A percentile compares a stretch with the other conserved stretches of the same genome.
Evolutionary conservation across 1,140 invertebrate species (phyloP).

Genomic region (Meloidogyne exigua): DNA sequence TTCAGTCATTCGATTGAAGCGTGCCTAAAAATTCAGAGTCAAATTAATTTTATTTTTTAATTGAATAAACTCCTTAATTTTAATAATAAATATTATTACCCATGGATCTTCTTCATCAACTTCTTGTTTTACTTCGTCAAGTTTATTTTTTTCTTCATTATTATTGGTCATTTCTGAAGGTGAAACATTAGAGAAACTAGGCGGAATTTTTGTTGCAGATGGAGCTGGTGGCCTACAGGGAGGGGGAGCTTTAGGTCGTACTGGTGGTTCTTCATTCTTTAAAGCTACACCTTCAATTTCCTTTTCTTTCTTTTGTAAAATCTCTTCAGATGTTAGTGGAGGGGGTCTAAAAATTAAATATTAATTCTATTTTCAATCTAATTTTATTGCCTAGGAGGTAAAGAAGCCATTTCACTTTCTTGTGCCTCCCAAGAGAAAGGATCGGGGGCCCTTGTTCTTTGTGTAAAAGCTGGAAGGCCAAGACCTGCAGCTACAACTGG

Average conservation of each 20-base stretch:
- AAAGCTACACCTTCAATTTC: not conserved
- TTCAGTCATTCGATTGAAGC: constrained; percentile 61
- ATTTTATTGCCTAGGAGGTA: constrained; percentile 12
- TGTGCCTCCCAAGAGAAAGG: constrained; percentile 59
- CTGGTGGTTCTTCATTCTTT: not conserved
- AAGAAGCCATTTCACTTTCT: constrained; percentile 31
- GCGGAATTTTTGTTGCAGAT: constrained; percentile 31
- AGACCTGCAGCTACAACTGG: not conserved
- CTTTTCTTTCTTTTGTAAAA: not conserved
- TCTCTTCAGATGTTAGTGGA: constrained; percentile 17
- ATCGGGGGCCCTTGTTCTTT: constrained; percentile 41
- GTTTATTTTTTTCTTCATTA: constrained; percentile 16
- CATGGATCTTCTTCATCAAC: constrained; percentile 61
- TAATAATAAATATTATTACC: too few relatives aligned
- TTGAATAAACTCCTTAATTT: too few relatives aligned
- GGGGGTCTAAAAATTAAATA: not conserved
- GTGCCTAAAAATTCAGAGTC: too few relatives aligned
- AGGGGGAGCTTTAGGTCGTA: constrained; percentile 33
- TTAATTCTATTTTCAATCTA: not conserved
- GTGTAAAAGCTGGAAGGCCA: constrained; percentile 34
- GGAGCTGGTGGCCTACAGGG: constrained; percentile 49
- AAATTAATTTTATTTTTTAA: too few relatives aligned
- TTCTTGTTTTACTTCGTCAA: constrained; percentile 22
- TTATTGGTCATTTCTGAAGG: constrained; percentile 10
- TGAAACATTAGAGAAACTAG: constrained; percentile 29